These are phyloP conservation scores for Laticauda laticaudata DNA, from an alignment of 2,113 vertebrate species.

Conservation along the genomic window DNA sequence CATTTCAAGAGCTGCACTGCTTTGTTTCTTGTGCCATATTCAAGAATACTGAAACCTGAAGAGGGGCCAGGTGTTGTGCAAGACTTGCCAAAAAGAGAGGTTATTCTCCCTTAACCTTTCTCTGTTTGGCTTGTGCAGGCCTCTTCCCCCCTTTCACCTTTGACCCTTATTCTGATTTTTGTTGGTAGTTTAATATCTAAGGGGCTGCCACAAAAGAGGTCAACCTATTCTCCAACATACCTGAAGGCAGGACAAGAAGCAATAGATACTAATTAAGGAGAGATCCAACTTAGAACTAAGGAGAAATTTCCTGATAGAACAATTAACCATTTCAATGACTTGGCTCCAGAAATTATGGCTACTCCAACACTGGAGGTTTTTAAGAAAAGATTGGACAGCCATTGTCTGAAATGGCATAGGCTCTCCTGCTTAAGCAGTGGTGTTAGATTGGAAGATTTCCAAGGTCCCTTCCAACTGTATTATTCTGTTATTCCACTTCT, in stretches of 20 bases:
- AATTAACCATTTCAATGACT: neutral
- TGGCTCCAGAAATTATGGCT: neutral
- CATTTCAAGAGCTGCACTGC: neutral
- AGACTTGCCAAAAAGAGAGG: neutral
- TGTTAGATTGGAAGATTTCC: neutral
- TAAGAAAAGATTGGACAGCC: neutral
- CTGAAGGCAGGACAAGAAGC: neutral
- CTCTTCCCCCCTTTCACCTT: neutral
- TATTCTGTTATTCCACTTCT: neutral
- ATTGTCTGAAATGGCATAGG: neutral
- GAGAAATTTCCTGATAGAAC: neutral
- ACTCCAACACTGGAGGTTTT: neutral
- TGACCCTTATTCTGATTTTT: neutral
- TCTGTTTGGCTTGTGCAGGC: neutral
- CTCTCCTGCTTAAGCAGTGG: neutral
- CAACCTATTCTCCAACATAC: neutral
- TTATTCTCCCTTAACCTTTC: too few species aligned
- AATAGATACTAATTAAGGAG: neutral
- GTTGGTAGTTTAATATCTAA: neutral
- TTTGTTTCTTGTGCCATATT: too few species aligned
- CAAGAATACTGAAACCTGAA: neutral
- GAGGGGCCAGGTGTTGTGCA: neutral
- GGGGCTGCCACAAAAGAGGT: neutral
- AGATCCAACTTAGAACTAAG: neutral
- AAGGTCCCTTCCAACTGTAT: neutral